Evolutionary conservation across 1,140 invertebrate species (phyloP), one percentile per base, ranked within the genome.

Genomic region (Halyomorpha halys): DNA sequence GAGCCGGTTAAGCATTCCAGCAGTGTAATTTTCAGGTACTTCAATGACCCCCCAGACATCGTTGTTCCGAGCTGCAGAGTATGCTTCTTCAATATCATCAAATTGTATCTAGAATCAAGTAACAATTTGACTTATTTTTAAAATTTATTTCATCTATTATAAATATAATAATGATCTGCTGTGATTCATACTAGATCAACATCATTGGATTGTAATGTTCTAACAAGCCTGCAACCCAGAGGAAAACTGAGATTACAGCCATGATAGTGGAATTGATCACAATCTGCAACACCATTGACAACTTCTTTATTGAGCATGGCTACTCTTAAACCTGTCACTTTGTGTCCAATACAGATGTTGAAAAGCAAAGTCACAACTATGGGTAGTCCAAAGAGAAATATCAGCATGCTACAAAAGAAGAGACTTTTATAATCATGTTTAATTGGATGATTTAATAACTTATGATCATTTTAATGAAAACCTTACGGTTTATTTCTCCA

Each of bases 401-500:
- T 21, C 16, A 68, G 59, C 47, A 69, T 66, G 14, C 68, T 69
- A 44, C 14, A 56, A 65, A 61, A 39, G 19, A 59, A 59, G 16
- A 53, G 14, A 53, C 8, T 25, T 1, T 21, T 21, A 15, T 9
- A 53, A 6, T 39, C 11, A 39, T 6, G 34, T 39, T 39, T 11
- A 11, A 39, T 6, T 39, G 5, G 34, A 39, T 39, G 5, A 39
- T 39, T 11, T 39, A 39, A 11, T 11, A 9, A 39, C 11, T 39
- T 39, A 39, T 9, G 4, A 39, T 39, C 4, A 39, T 39, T 56
- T 25, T 56, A 56, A 19, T 53, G 21, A 19, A 23, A 56, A 47
- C 69, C 74, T 75, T 73, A 82, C 80, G 76, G 77, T 67, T 80
- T 76, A 70, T 83, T 83, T 68, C 82, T 73, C 71, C 77, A 77